A percentile compares a stretch with the other conserved stretches of the same genome.
These are phyloP conservation scores for Zonitis immaculata DNA, from an alignment of 2,888 invertebrate genomes.

Conservation along the genomic window DNA sequence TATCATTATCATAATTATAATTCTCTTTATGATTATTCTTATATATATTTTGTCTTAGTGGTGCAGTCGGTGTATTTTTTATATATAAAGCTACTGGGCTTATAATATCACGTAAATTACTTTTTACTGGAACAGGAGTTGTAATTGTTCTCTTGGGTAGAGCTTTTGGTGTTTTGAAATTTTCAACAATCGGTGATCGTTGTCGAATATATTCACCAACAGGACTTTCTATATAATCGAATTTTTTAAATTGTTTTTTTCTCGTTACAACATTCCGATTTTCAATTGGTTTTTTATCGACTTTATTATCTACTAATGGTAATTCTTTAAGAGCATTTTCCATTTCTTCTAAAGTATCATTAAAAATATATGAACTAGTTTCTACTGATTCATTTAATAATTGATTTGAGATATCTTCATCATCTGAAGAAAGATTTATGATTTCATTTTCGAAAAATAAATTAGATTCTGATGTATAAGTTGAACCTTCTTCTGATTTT, in stretches of 20 bases:
- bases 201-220: constrained; percentile 12
- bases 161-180: constrained; percentile 14
- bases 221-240: constrained; percentile 14
- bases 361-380: constrained; percentile 8
- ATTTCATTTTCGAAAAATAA: not conserved
- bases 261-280: not conserved
- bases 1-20: not conserved
- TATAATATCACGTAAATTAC: constrained; percentile 3
- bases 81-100: constrained; percentile 19
- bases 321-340: constrained; percentile 13
- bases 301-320: not conserved
- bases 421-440: not conserved
- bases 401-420: not conserved
- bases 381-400: not conserved
- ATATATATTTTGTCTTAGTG: constrained; percentile 11
- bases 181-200: constrained; percentile 4
- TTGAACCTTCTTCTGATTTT: not conserved
- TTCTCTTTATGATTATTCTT: too few relatives aligned
- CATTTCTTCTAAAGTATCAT: constrained; percentile 23
- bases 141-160: not conserved
- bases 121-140: not conserved
- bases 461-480: not conserved
- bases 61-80: constrained; percentile 17
- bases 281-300: not conserved
- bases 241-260: constrained; percentile 4